Base-by-base conservation (phyloP, 1,140 invertebrate genomes). In the Diorhabda elongata region DNA sequence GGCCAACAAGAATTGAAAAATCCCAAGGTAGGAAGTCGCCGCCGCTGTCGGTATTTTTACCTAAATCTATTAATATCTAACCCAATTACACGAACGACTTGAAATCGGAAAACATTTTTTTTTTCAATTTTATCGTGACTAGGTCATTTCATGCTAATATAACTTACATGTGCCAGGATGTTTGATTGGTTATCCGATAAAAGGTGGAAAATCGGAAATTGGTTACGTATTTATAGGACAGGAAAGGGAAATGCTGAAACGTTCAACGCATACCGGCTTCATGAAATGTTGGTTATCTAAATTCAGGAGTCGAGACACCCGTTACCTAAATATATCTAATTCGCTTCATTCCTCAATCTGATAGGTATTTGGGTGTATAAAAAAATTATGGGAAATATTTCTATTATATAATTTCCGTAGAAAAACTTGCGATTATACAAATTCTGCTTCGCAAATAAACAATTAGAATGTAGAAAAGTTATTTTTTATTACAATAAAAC, bases 41-140 rank as follows among this genome's bases (percentile, higher is more conserved):
- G 58, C n/a, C n/a, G 7, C 5, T 60, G 42, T 60, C n/a, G 58
- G 11, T 60, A 60, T 60, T 60, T 60, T 60, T 42, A 42, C 58
- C n/a, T 60, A 26, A 11, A 42, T 11, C 58, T 60, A 60, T 60
- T 9, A 60, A 60, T 60, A 60, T 11, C 58, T 60, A 60, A 60
- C 58, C 58, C 42, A 42, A 60, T 60, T 60, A 60, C 42, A 9
- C 7, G 58, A 60, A 60, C 42, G 42, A 60, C 11, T 60, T 11
- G 58, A 60, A 60, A 60, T 60, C 42, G 58, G 47, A 60, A 60
- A 26, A 60, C 58, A 42, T 60, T 60, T 59, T 60, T 60, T 26
- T 26, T 26, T 26, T 26, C 26, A 26, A 60, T 60, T 52, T 52
- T 52, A 52, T 52, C 47, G 47, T 52, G 6, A 52, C 47, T 52